Evolutionary conservation across 2,113 vertebrate species (phyloP), one percentile per base, ranked within the genome.

Genomic region (Oxygymnocypris stewartii): DNA sequence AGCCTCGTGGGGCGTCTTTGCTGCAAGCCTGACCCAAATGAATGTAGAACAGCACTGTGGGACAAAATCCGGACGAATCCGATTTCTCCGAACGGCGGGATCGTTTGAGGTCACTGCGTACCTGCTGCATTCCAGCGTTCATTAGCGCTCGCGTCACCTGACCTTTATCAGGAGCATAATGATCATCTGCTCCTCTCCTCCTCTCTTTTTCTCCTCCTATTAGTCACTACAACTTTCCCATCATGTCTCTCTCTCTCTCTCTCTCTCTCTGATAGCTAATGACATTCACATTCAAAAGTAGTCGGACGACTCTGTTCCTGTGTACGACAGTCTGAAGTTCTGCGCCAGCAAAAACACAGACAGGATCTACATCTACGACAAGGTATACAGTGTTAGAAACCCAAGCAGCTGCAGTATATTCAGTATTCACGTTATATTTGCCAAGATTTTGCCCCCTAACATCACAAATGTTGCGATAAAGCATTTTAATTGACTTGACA

Each of bases 291-390:
- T 51, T 86, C 47, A 79, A 31, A 63, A 82, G 28, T 88, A 89
- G 9, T 79, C 63, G 88, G 61, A 88, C 59, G 4, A 73, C 42
- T n/a, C 81, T 4, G 88, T 90, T 82, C 94, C 95, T 4, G 73
- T 94, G 37, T 96, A 96, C 89, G 94, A 94, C 3, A 90, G 92
- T 85, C 92, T 99, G 88, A 94, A 95, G 95, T 99, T 98, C 91
- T 95, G 95, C 51, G 96, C 97, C 91, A 99, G 98, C 94, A 95
- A 90, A 90, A 96, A 99, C 89, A 99, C 97, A 14, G 98, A 99
- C 71, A 94, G 98, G 89, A 96, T 99, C 92, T 97, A 97, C 87
- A 92, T 99, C 81, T 98, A 97, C 80, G 92, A 95, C 87, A 95
- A 97, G 97, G 98, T 98, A 92, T n/a, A 6, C 61, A 42, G 81